These are phyloP conservation scores for Chelonoidis abingdonii DNA, from an alignment of 2,113 vertebrate genomes.

Conservation along the genomic window DNA sequence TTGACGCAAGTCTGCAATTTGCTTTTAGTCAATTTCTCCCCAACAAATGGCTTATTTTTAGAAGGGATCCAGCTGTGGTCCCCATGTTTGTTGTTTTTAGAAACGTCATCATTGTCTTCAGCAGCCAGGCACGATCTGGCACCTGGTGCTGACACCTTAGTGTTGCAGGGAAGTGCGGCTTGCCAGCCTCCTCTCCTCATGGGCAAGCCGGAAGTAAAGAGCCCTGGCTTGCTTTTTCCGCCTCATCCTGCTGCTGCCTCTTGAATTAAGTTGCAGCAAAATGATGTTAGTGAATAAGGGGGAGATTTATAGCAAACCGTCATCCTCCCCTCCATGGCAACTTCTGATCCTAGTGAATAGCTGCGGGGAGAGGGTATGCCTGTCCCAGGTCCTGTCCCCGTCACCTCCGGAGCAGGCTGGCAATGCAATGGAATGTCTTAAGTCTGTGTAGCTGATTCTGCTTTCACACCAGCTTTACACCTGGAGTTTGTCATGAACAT, in stretches of 20 bases:
- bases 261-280: too few species aligned
- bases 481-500: not conserved
- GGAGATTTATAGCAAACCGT: not conserved
- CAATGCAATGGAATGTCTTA: not conserved
- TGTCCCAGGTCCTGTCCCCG: rapidly evolving
- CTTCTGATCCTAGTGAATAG: rapidly evolving
- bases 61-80: not conserved
- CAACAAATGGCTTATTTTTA: not conserved
- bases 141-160: not conserved
- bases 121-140: not conserved
- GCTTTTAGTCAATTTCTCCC: not conserved
- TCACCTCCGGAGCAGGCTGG: rapidly evolving
- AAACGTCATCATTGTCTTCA: not conserved
- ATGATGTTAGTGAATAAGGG: not conserved
- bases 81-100: not conserved
- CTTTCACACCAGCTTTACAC: rapidly evolving
- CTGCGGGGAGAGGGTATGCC: rapidly evolving
- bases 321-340: not conserved
- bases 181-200: not conserved
- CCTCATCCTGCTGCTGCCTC: not conserved
- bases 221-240: not conserved
- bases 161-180: not conserved
- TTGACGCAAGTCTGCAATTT: not conserved
- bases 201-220: not conserved
- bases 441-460: not conserved